phyloP scores from a whole-genome alignment of 2,797 vertebrate genomes.

The Channa striata region DNA sequence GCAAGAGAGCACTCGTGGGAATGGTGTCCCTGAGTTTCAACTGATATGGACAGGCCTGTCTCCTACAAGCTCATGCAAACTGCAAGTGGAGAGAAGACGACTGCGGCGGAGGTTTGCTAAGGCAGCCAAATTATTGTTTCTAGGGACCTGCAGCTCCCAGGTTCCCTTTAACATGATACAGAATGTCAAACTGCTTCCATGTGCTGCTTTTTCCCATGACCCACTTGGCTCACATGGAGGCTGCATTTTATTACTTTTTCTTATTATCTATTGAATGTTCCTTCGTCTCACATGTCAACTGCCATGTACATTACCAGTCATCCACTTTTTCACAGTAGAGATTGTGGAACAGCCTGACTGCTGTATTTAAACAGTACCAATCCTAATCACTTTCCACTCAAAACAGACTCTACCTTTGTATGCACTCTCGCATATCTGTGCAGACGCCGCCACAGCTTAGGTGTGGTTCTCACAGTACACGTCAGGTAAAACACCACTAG shows the following conservation, averaged over 20 bases:
- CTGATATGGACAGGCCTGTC: conserved; percentile 33
- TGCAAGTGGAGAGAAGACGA: conserved; percentile 25
- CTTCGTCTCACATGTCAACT: conserved; percentile 25
- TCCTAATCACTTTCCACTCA: too few relatives aligned
- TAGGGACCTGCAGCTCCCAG: conserved; percentile 18
- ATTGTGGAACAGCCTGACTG: neutral
- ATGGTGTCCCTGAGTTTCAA: conserved; percentile 38
- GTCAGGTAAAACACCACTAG: conserved; percentile 33
- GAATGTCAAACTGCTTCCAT: conserved; percentile 18
- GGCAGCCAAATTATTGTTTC: conserved; percentile 6
- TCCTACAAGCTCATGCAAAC: conserved; percentile 20
- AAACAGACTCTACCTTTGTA: too few relatives aligned
- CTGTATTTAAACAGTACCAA: too few relatives aligned
- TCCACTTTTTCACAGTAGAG: neutral
- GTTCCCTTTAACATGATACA: conserved; percentile 23
- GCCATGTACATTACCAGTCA: neutral
- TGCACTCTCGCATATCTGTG: too few relatives aligned
- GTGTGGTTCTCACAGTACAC: neutral
- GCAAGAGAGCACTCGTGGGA: conserved; percentile 49
- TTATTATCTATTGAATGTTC: conserved; percentile 3
- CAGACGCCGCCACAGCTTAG: too few relatives aligned
- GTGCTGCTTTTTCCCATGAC: conserved; percentile 49
- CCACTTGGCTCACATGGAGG: conserved; percentile 54
- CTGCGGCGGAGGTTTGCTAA: conserved; percentile 4
- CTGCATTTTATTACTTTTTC: too few relatives aligned